Evolutionary conservation across 2,888 invertebrate species (phyloP).

Genomic region (Sylvicola fuscatus): DNA sequence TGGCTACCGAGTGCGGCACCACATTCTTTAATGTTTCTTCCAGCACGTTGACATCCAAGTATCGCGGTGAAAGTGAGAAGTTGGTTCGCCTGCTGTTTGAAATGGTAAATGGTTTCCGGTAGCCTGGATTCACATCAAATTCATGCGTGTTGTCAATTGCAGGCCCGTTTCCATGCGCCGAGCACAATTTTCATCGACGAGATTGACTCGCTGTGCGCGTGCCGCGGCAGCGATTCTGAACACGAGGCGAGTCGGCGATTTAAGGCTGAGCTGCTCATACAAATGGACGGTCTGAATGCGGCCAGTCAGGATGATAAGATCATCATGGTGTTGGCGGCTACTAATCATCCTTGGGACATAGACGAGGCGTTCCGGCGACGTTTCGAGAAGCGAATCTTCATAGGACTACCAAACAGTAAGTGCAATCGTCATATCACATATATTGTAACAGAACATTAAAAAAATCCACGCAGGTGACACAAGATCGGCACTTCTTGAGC

Average conservation of each 20-base stretch:
- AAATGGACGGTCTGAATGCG: conserved; percentile 70
- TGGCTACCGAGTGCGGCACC: conserved; percentile 74
- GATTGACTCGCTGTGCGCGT: conserved; percentile 69
- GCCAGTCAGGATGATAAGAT: conserved; percentile 37
- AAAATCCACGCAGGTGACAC: conserved; percentile 34
- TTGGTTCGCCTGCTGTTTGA: conserved; percentile 68
- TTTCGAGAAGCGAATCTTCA: conserved; percentile 75
- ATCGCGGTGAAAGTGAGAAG: conserved; percentile 81
- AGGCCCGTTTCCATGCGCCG: conserved; percentile 73
- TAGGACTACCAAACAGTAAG: conserved; percentile 58
- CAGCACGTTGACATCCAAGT: conserved; percentile 71
- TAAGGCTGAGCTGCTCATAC: conserved; percentile 72
- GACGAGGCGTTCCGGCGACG: conserved; percentile 71
- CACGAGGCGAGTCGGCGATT: conserved; percentile 72
- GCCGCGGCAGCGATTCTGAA: conserved; percentile 64
- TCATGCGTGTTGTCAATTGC: conserved; percentile 6
- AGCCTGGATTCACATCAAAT: not conserved
- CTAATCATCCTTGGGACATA: conserved; percentile 84
- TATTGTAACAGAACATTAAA: conserved; percentile 2
- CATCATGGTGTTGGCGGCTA: conserved; percentile 77
- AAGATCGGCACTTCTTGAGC: conserved; percentile 40
- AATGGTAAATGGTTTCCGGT: conserved; percentile 37
- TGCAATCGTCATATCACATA: conserved; percentile 3
- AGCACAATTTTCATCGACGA: conserved; percentile 84
- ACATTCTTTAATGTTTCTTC: conserved; percentile 80